Evolutionary conservation across 1,140 invertebrate species (phyloP), one percentile per base, ranked within the genome.

Genomic region (Drosophila baimaii): DNA sequence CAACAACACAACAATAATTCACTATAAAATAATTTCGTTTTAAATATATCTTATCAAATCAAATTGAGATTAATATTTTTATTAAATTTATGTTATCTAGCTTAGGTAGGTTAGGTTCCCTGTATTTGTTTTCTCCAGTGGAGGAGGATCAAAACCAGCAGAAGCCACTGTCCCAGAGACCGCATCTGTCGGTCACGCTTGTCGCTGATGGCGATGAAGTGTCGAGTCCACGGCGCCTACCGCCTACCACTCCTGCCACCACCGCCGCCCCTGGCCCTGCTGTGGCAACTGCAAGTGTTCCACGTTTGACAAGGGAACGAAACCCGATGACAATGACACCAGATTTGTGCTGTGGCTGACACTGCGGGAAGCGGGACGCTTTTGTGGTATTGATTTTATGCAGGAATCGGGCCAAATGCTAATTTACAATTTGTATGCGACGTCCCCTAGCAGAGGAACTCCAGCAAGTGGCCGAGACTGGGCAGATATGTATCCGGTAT

Each of bases 401-500:
- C 43, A 75, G 41, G 19, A 65, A 19, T 47, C 25, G 29, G 37
- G 21, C 35, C n/a, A 23, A 61, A 71, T 74, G 61, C 57, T 77
- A 86, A 81, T 85, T 86, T 66, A 75, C 54, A 81, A 85, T 72
- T 79, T 83, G 61, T 54, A 70, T 81, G 79, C 68, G 71, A 37
- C 49, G 33, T 12, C 17, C 44, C 7, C 52, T 75, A 81, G 44
- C 55, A 41, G 3, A 88, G 72, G 31, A 81, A 90, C 29, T 90
- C 58, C 17, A 33, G 33, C 25, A 89, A 27, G 46, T 62, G 57
- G 1, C 29, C 46, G 2, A 89, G 17, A 1, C 43, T 63, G 17
- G 84, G 85, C 27, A 89, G 55, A 41, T 90, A 89, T 12, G 51
- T 51, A 52, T 89, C 81, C 13, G 84, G 84, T 3, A 89, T 13